Evolutionary conservation across 2,797 vertebrate genomes (phyloP).

Genomic region (Eulemur mongoz): DNA sequence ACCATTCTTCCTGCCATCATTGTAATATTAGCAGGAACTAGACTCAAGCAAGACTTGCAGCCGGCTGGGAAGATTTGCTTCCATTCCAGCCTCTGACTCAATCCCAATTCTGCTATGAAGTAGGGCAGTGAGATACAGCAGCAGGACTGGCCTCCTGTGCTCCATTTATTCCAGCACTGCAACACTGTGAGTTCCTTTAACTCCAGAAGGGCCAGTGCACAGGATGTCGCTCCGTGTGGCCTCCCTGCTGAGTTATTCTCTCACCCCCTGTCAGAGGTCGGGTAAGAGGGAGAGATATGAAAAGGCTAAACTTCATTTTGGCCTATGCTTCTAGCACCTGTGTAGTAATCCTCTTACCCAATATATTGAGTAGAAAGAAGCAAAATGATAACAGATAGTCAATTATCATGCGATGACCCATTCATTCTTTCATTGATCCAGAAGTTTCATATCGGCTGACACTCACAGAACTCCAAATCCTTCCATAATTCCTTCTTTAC

Average conservation of each 20-base stretch:
- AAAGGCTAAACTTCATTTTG: conserved; percentile 53
- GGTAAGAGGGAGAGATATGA: conserved; percentile 49
- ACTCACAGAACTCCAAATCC: conserved; percentile 51
- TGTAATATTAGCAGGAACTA: not conserved
- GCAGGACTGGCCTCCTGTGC: conserved; percentile 36
- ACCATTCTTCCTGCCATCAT: not conserved
- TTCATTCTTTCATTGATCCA: conserved; percentile 55
- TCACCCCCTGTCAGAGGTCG: conserved; percentile 13
- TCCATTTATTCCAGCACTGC: conserved; percentile 15
- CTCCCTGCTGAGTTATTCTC: conserved; percentile 67
- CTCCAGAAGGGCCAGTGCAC: not conserved
- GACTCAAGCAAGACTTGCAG: not conserved
- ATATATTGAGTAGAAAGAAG: not conserved
- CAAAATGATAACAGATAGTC: conserved; percentile 54
- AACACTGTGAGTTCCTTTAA: conserved; percentile 48
- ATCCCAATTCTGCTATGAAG: conserved; percentile 42
- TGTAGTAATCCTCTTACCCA: conserved; percentile 16
- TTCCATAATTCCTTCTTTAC: conserved; percentile 46
- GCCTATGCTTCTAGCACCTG: conserved; percentile 11
- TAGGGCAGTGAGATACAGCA: conserved; percentile 34
- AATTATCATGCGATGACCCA: not conserved
- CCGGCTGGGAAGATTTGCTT: conserved; percentile 61
- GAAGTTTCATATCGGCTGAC: conserved; percentile 5
- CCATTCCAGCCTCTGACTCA: conserved; percentile 2
- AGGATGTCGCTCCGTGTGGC: not conserved